Evolutionary conservation across 2,888 invertebrate genomes (phyloP).

Genomic region (Megastigmus dorsalis): DNA sequence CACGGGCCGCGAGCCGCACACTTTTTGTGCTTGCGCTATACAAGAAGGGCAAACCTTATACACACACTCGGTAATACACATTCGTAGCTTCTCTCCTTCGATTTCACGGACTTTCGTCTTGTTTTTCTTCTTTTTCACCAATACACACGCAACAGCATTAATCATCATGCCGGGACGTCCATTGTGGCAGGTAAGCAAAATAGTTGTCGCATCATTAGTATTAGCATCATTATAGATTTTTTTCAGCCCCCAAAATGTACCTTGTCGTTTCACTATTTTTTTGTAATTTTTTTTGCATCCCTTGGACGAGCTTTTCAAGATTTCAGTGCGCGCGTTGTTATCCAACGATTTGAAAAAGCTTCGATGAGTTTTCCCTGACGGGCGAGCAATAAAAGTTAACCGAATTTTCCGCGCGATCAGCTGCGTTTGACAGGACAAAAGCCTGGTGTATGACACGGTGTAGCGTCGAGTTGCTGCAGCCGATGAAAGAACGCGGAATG

Average conservation of each 20-base stretch:
- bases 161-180: constrained; percentile 84
- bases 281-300: too few species aligned
- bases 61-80: neutral
- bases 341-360: too few species aligned
- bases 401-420: neutral
- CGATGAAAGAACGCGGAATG: neutral
- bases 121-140: constrained; percentile 17
- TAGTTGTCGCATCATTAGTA: too few species aligned
- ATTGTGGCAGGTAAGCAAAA: constrained; percentile 81
- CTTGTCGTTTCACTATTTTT: too few species aligned
- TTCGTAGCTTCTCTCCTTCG: neutral
- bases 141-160: constrained; percentile 4
- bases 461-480: neutral
- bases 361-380: too few species aligned
- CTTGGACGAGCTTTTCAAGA: too few species aligned
- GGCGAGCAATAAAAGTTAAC: too few species aligned
- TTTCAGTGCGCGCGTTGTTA: too few species aligned
- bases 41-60: constrained; percentile 35
- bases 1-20: constrained; percentile 65
- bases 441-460: neutral
- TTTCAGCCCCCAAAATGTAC: too few species aligned
- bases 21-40: constrained; percentile 70
- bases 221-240: too few species aligned
- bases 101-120: neutral
- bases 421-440: constrained; percentile 2